Evolutionary conservation across 2,888 invertebrate species (phyloP), one percentile per base, ranked within the genome.

Genomic region (Patella pellucida): DNA sequence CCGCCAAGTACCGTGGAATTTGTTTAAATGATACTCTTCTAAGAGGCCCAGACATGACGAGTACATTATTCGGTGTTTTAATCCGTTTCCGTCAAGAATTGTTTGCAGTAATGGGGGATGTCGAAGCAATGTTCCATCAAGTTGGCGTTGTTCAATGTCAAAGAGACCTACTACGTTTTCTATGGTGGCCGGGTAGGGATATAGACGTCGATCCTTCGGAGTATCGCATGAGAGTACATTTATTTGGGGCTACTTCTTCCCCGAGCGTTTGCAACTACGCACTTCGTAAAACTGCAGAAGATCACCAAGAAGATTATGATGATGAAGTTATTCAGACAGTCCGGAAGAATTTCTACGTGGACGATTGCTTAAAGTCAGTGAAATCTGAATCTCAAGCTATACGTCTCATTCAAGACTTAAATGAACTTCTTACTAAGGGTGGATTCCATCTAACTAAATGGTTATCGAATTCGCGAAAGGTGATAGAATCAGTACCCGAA

Each of bases 401-500:
- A 16, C 1, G 50, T 15, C n/a, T 67, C 11, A 27, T 70, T 2
- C 16, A 68, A 23, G 56, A 69, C 4, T 54, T 75, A 19, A 56
- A 27, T 15, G 31, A 19, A 1, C 9, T 78, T 5, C 19, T 68
- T 12, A 2, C 50, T 15, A 41, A 73, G 67, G 82, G 79, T 16
- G 78, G 79, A 15, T 82, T 76, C 19, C 31, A 74, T 11, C 67
- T 84, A 2, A 70, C 76, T 51, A 82, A 83, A 68, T 83, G 80
- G 76, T 14, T 83, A 14, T 76, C 75, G 3, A 79, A 79, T 54
- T 69, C 70, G 31, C 70, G 72, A 31, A 70, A 79, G 52, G 80
- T 83, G 1, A 76, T 84, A 70, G 50, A 69, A 16, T 68, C 76
- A 3, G 77, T 83, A 52, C 80, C 81, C 0, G n/a, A 9, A 15